Evolutionary conservation across 2,797 vertebrate genomes (phyloP).

Genomic region (Oreochromis grahami): DNA sequence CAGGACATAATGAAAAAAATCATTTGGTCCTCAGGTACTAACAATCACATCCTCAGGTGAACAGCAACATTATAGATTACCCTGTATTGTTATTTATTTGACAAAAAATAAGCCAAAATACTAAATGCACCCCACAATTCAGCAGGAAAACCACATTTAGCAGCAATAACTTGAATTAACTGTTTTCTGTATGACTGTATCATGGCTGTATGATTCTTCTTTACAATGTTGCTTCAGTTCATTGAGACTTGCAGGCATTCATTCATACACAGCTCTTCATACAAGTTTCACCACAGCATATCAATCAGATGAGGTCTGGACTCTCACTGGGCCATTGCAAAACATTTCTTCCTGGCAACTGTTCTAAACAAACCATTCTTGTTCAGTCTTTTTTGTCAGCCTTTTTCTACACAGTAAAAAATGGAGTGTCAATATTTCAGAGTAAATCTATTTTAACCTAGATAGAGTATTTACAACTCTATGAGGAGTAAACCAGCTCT

Average conservation of each 20-base stretch:
- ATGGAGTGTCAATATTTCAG: too few species aligned
- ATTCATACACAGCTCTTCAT: background rate
- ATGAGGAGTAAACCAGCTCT: too few species aligned
- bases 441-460: too few species aligned
- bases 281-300: background rate
- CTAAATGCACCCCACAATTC: background rate
- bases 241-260: background rate
- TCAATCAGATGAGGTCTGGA: background rate
- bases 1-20: background rate
- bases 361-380: background rate
- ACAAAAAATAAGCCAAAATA: background rate
- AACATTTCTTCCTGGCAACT: fast-evolving
- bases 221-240: background rate
- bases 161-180: background rate
- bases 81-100: background rate
- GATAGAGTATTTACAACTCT: too few species aligned
- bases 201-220: background rate
- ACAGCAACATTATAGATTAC: background rate
- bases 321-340: fast-evolving
- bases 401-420: too few species aligned
- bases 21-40: background rate
- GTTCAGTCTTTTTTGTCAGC: background rate
- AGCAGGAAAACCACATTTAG: background rate
- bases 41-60: background rate
- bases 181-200: background rate